A percentile compares a stretch with the other conserved stretches of the same genome.
Evolutionary conservation across 2,797 vertebrate genomes (phyloP).

Genomic region (Thaleichthys pacificus): DNA sequence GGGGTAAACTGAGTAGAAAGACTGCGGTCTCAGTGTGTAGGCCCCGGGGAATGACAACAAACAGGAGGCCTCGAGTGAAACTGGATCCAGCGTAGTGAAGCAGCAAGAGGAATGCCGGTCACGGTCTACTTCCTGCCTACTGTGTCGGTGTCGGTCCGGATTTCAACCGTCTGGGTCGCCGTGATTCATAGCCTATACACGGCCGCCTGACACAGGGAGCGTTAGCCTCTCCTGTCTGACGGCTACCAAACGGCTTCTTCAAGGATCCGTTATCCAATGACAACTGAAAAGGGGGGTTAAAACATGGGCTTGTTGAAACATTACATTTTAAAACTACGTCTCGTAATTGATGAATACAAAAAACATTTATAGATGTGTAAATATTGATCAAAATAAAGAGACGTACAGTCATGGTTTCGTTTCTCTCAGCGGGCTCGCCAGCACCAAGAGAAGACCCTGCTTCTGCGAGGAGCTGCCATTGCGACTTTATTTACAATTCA

Average conservation of each 20-base stretch:
- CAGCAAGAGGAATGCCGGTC: conserved; percentile 10
- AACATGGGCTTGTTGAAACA: neutral
- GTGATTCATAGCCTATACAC: neutral
- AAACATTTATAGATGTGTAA: neutral
- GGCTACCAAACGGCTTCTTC: too few relatives aligned
- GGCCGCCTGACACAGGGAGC: neutral
- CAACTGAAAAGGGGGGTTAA: too few relatives aligned
- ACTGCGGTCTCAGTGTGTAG: conserved; percentile 53
- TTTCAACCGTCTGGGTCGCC: neutral
- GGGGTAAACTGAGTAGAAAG: conserved; percentile 37
- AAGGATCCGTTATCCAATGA: too few relatives aligned
- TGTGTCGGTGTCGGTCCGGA: conserved; percentile 9
- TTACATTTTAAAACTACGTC: neutral
- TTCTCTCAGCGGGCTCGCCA: conserved; percentile 52
- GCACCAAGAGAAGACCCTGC: conserved; percentile 78
- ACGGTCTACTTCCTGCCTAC: neutral
- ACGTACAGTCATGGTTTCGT: conserved; percentile 2
- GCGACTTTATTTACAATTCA: conserved; percentile 73
- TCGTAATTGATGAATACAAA: neutral
- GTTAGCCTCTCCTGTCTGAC: neutral
- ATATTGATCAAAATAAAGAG: conserved; percentile 20
- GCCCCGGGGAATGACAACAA: conserved; percentile 56
- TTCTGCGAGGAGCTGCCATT: conserved; percentile 75
- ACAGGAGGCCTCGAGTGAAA: conserved; percentile 41
- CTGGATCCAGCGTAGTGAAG: conserved; percentile 27